Base-by-base conservation (phyloP, 2,888 invertebrate genomes). In the Strigamia transsilvanica region DNA sequence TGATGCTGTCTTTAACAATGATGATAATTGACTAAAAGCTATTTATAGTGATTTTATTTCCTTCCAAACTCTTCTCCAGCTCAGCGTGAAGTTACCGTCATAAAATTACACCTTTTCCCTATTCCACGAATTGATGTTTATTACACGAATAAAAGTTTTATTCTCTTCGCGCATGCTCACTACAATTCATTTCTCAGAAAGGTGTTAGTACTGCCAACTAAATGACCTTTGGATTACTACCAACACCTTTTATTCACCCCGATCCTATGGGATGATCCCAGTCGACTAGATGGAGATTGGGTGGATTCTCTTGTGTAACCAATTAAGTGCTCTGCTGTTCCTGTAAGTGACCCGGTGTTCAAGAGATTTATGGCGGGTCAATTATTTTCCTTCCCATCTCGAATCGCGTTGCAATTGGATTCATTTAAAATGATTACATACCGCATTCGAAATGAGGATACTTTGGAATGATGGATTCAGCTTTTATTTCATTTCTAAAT, bases 231-330 rank as follows among this genome's bases (percentile, higher is more conserved):
- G 73, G 73, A 73, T 73, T 73, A 73, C 27, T 32, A 73, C 13
- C 73, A 73, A 73, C 73, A 73, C 73, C 73, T 73, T 73, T 73
- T 73, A 73, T 73, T 73, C 73, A 73, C 73, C 73, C 32, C 73
- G 27, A 73, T 73, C 73, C 73, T 73, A 32, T 23, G 73, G 73
- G 73, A 73, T 73, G 73, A 73, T 73, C 73, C 73, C 73, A 12
- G 23, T 73, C 73, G 27, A 32, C 32, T 23, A 32, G 73, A 73
- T 73, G 73, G 73, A 73, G 73, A 73, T 73, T 73, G 73, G 73
- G 73, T 73, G 73, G 73, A 32, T 73, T 27, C 32, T 73, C 73
- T 27, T 73, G 73, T 73, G 73, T 32, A 32, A 73, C 73, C 73
- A 73, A 73, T 73, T 73, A 73, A 73, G 73, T 73, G 73, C 73